Evolutionary conservation across 2,888 invertebrate genomes (phyloP), one percentile per base, ranked within the genome.

Genomic region (Phorcus lineatus): DNA sequence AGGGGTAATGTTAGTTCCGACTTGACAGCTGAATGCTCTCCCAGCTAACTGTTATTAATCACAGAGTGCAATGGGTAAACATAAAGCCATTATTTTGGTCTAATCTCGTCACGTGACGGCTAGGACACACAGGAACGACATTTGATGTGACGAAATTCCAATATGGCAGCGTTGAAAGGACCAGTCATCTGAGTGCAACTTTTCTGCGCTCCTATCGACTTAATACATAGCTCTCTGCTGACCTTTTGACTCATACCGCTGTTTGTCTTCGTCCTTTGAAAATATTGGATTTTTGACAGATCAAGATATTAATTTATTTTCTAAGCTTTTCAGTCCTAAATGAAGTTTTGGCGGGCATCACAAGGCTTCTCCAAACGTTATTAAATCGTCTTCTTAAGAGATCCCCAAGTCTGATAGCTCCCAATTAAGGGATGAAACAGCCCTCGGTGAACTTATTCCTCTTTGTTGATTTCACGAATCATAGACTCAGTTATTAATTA

Each of bases 241-340:
- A 70, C 31, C 36, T 36, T 31, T 28, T 31, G n/a, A 70, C 70
- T 70, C 28, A 4, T 17, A 31, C 19, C 70, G 17, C 31, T 70
- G 70, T 70, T 70, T 70, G 70, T 70, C 70, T 70, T 70, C 70
- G 70, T 31, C 40, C 67, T 70, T 70, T 70, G 70, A 70, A 70
- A 70, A 70, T 70, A 70, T 70, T 70, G 70, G 70, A 70, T 70
- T 70, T 70, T 70, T 70, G 70, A 70, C 70, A 70, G 70, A 70
- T 70, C 19, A 70, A 70, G 70, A 70, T 70, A 36, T 40, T 70
- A 70, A 70, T 70, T 70, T 70, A 70, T 70, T 70, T 70, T 70
- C 36, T 36, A n/a, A 70, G 70, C 70, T 70, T 70, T 70, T 70
- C 70, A 36, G 31, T 17, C 70, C 36, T 36, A 70, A 70, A 70